Evolutionary conservation across 2,113 vertebrate species (phyloP), one percentile per base, ranked within the genome.

Genomic region (Vicugna pacos): DNA sequence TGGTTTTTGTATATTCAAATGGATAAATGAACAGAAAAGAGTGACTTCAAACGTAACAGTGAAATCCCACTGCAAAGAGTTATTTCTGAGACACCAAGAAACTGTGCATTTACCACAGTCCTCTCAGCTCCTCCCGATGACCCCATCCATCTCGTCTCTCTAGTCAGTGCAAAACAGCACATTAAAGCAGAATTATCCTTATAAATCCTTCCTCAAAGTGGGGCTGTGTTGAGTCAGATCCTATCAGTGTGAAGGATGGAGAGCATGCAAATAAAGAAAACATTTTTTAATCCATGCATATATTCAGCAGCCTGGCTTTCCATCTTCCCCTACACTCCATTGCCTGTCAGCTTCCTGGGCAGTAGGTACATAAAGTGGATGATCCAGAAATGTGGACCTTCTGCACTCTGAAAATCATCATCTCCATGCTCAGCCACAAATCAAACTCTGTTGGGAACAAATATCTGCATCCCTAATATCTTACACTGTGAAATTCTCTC

Each of bases 211-310:
- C 67, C 46, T 89, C 42, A 28, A 3, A 67, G 56, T 2, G 2
- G 32, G 72, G 58, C 93, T 79, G 38, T 64, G 38, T 6, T 50
- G 95, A 87, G 88, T 94, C 91, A 90, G 84, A 82, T 73, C 62
- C 91, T 75, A 38, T 56, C 80, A 9, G 13, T 46, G 35, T 95
- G 80, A 97, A 97, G 88, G 67, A 82, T 20, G 46, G 32, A 12
- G 35, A 75, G 58, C 46, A 24, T 13, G 15, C 26, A 32, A 94
- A 84, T 48, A 60, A 80, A 89, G 28, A 62, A 90, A 83, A 86
- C 38, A 46, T 38, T 46, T 38, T 89, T 84, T 38, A 94, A 72
- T 75, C 87, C 79, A 89, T 26, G 72, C 15, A 4, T 60, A 65
- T 48, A 75, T 50, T 50, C 42, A 83, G 50, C 69, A 69, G 56